Base-by-base conservation (phyloP, 2,797 vertebrate genomes). In the Schizopygopsis malacanthus region DNA sequence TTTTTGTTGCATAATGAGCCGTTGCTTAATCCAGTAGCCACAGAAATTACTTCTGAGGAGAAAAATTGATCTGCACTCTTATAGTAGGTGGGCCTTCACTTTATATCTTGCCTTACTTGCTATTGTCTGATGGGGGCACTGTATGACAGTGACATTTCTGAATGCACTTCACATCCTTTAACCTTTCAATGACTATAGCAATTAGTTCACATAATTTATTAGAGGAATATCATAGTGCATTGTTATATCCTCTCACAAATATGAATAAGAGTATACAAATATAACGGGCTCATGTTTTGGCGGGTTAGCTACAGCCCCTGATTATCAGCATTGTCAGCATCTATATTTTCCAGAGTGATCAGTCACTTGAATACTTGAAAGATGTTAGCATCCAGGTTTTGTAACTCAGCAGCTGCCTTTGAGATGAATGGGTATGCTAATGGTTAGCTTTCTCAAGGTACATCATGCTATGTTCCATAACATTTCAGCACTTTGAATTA, bases 301-400 rank as follows among this genome's bases (percentile, higher is more conserved):
- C 33, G 15, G 75, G 33, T 39, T 67, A 67, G 56, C 10, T 59
- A 4, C n/a, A 59, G 28, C 63, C 63, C 63, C 25, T 28, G 28
- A 18, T 67, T 67, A 67, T 67, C 12, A 77, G 52, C 75, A 77
- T 75, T 50, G 71, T 50, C 43, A 47, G 71, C n/a, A 47, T 76
- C 25, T 37, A 33, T 0, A 22, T 77, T 41, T n/a, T 56, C 52
- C 4, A 59, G 12, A 59, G 50, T 39, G 11, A 56, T 77, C 50
- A 56, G 52, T 56, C 50, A 39, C 11, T 77, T 77, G 20, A 77
- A 77, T 77, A n/a, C 39, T 39, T 33, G 18, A 76, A 76, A 76
- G 28, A 33, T 52, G 8, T 33, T 9, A 52, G 25, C 47, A 52
- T 75, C 8, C 59, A 61, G 10, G 4, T 25, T 75, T 28, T 18